Conservation (phyloP, 1,140 invertebrate species). For the Paraescarpia echinospica region DNA sequence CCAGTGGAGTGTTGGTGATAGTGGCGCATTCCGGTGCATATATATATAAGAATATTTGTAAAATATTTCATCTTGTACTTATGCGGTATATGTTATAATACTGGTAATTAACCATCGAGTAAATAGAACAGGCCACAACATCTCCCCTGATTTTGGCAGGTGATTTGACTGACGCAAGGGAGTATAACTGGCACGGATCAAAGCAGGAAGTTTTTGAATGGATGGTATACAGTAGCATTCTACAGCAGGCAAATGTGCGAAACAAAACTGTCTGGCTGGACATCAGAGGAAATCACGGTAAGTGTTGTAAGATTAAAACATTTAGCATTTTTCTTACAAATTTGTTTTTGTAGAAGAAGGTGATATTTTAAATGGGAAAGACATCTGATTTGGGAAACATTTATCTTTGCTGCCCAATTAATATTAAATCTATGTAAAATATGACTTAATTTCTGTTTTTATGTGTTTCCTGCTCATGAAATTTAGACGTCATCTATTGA, state of each 20-base stretch:
- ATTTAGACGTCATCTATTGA: too few relatives aligned
- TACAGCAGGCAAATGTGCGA: conserved; percentile 70
- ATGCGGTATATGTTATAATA: neutral
- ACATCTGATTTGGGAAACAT: too few relatives aligned
- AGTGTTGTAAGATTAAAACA: conserved; percentile 25
- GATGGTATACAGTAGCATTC: conserved; percentile 74
- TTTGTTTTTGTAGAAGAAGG: neutral
- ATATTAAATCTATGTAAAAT: too few relatives aligned
- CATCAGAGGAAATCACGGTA: conserved; percentile 93
- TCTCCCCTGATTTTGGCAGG: conserved; percentile 58
- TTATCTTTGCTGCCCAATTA: too few relatives aligned
- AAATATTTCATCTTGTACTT: too few relatives aligned
- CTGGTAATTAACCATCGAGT: neutral
- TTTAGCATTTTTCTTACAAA: neutral
- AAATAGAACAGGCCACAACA: neutral
- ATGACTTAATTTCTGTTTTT: too few relatives aligned
- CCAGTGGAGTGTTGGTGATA: neutral
- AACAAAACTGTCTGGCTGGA: conserved; percentile 83
- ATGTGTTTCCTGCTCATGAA: too few relatives aligned
- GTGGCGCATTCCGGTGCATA: neutral
- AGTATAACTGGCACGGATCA: conserved; percentile 75
- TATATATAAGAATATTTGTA: neutral
- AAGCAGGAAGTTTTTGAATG: conserved; percentile 83
- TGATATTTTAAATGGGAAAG: neutral
- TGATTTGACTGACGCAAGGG: conserved; percentile 89